Percentiles rank a stretch among this genome's conserved stretches.
Conservation (phyloP, 2,888 invertebrate genomes). For the Netelia fuscicornis region DNA sequence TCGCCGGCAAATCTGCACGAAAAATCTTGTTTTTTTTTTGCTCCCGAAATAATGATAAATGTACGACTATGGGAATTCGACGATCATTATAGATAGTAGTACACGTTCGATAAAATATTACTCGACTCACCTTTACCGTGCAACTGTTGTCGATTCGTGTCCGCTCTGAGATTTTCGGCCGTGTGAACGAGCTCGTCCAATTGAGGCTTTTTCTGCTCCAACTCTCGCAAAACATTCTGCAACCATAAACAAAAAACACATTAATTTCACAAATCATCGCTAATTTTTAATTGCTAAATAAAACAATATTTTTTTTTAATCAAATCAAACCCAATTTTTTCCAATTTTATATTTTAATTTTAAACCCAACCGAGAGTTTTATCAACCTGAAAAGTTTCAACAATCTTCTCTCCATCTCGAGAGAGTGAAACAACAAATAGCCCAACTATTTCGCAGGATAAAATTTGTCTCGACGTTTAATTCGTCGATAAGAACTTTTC, state of each 20-base stretch:
- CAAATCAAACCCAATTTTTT: no score
- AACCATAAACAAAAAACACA: conserved; percentile 71
- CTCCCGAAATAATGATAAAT: background rate
- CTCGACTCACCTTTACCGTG: conserved; percentile 91
- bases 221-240: conserved; percentile 92
- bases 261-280: background rate
- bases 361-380: no score
- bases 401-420: no score
- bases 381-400: no score
- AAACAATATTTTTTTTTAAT: no score
- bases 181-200: conserved; percentile 93
- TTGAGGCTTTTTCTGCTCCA: conserved; percentile 95
- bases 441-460: no score
- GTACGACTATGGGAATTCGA: background rate
- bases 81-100: background rate
- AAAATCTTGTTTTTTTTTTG: no score
- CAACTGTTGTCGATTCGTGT: conserved; percentile 92
- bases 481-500: background rate
- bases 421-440: no score
- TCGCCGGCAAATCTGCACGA: background rate
- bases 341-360: no score
- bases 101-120: background rate
- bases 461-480: no score
- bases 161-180: conserved; percentile 92
- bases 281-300: no score